A percentile compares a stretch with the other conserved stretches of the same genome.
Conservation (phyloP, 2,113 vertebrate species). For the Carollia perspicillata region DNA sequence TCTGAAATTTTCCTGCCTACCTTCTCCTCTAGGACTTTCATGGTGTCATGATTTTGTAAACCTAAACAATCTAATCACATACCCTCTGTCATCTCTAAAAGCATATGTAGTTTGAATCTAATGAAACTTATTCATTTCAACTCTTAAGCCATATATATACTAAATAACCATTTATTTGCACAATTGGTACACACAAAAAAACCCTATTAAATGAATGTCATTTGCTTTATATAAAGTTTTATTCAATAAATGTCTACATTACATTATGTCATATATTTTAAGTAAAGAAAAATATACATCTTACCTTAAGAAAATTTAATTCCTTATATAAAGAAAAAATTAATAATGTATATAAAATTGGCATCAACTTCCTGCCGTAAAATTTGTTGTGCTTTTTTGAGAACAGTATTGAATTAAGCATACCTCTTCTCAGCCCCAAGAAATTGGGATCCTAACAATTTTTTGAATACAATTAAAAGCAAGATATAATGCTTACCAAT, state of each 20-base stretch:
- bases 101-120: not conserved
- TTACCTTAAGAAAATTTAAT: not conserved
- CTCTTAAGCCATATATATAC: not conserved
- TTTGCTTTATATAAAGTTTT: not conserved
- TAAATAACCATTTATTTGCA: not conserved
- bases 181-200: not conserved
- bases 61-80: not conserved
- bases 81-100: not conserved
- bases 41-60: not conserved
- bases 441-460: constrained; percentile 3
- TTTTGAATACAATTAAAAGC: not conserved
- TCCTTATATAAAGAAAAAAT: not conserved
- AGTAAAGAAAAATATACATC: not conserved
- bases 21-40: too few species aligned
- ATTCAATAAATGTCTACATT: not conserved
- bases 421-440: not conserved
- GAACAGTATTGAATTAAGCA: not conserved
- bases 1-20: too few species aligned
- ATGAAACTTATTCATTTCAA: not conserved
- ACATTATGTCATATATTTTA: not conserved
- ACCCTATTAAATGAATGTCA: not conserved
- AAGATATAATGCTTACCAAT: not conserved
- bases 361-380: not conserved
- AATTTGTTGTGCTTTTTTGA: not conserved
- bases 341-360: not conserved